Conservation (phyloP, 1,140 invertebrate genomes). For the Mactra quadrangularis region DNA sequence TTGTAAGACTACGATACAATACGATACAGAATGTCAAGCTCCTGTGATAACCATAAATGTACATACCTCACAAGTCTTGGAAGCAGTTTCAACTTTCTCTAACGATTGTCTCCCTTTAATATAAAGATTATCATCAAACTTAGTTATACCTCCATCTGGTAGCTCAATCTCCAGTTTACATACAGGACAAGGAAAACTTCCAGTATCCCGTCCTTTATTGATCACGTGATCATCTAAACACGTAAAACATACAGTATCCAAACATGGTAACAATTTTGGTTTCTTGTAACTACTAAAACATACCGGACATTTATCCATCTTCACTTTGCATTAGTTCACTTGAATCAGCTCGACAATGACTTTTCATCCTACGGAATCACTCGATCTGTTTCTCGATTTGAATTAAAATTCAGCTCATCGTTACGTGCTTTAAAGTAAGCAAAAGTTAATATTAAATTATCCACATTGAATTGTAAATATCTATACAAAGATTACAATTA, state of each 20-base stretch:
- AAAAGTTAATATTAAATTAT: too few species aligned
- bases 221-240: constrained; percentile 57
- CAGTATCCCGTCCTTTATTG: constrained; percentile 13
- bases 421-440: too few species aligned
- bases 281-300: constrained; percentile 58
- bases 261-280: constrained; percentile 60
- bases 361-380: too few species aligned
- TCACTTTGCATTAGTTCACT: too few species aligned
- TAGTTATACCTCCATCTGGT: constrained; percentile 51
- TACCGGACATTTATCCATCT: constrained; percentile 58
- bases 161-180: constrained; percentile 45
- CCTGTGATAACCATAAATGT: too few species aligned
- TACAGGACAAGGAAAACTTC: constrained; percentile 55
- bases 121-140: constrained; percentile 53
- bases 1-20: too few species aligned
- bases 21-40: too few species aligned
- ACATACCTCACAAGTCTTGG: constrained; percentile 24
- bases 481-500: too few species aligned
- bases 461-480: too few species aligned
- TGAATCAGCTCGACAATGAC: too few species aligned
- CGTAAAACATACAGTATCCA: constrained; percentile 60
- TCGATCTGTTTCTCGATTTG: too few species aligned
- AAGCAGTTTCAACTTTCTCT: background rate
- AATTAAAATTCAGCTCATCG: too few species aligned
- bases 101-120: constrained; percentile 21